Evolutionary conservation across 2,113 vertebrate genomes (phyloP), one percentile per base, ranked within the genome.

Genomic region (Geococcyx californianus): DNA sequence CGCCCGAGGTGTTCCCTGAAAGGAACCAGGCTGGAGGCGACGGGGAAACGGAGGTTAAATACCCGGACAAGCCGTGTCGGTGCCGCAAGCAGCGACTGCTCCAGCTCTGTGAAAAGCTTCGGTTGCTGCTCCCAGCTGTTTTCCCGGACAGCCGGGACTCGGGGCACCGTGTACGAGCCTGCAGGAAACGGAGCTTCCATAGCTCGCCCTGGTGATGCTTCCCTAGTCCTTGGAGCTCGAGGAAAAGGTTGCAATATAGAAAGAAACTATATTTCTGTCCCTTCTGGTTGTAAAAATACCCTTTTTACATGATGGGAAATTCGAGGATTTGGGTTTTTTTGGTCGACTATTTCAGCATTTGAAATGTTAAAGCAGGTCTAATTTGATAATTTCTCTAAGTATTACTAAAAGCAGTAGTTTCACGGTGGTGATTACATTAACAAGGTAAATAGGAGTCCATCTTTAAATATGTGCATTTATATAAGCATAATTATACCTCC

Each of bases 81-180:
- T 56, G 73, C 33, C 5, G 51, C 49, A 51, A 40, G 3, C 34
- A 19, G 77, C 7, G 51, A 7, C 6, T 54, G 28, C 21, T 36
- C 2, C 31, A 0, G 18, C 11, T 6, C 16, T 13, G 68, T 38
- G 7, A 2, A 51, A 38, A 3, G 13, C 49, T 17, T 10, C 9
- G 1, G 40, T 18, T 33, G 29, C 28, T 24, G 1, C 28, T 60
- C 38, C 10, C 44, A 54, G 67, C 21, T 29, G 1, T 21, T 34
- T 33, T 6, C 7, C 7, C 6, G 5, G 36, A 26, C 36, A 19
- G 1, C 6, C 17, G 21, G 0, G 81, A 6, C 6, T 33, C 5
- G 70, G 38, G 1, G 6, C 6, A 44, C 42, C 21, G 18, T 2
- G 26, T 18, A 2, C 13, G 5, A 45, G 45, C 45, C 45, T 18